phyloP scores from a whole-genome alignment of 2,888 invertebrate genomes.

The Hydraecia micacea region DNA sequence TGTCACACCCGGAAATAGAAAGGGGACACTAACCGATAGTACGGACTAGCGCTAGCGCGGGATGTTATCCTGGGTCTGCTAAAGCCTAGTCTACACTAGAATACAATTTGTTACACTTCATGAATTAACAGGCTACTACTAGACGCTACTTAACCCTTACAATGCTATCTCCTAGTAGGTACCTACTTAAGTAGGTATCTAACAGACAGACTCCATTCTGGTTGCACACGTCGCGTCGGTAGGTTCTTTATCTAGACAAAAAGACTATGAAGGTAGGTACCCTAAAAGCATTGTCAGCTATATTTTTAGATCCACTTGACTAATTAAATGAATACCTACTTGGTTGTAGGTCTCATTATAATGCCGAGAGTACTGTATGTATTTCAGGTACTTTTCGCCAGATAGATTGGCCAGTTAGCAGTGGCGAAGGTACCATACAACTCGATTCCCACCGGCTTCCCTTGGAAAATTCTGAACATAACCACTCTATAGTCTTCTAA shows the following conservation, averaged over 20 bases:
- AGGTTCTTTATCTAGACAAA: not conserved
- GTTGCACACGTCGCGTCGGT: not conserved
- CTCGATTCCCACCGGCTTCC: too few relatives aligned
- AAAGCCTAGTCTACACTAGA: constrained; percentile 28
- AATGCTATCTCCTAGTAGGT: not conserved
- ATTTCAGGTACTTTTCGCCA: not conserved
- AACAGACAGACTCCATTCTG: not conserved
- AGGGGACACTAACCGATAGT: constrained; percentile 59
- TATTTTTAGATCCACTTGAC: constrained; percentile 32
- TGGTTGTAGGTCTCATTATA: constrained; percentile 3
- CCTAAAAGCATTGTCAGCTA: constrained; percentile 10
- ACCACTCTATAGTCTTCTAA: too few relatives aligned
- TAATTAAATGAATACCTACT: constrained; percentile 21
- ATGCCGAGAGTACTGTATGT: not conserved
- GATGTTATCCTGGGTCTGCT: not conserved
- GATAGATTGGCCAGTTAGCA: not conserved
- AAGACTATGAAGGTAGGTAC: not conserved
- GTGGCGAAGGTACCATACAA: too few relatives aligned
- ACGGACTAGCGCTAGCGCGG: constrained; percentile 21
- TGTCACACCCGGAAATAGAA: constrained; percentile 58
- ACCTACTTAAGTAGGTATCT: not conserved
- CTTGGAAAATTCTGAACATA: too few relatives aligned
- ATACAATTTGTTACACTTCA: not conserved
- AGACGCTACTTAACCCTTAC: not conserved
- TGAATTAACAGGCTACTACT: not conserved